These are phyloP conservation scores for Rhopalosiphum nymphaeae DNA, from an alignment of 2,888 invertebrate species.

Conservation along the genomic window DNA sequence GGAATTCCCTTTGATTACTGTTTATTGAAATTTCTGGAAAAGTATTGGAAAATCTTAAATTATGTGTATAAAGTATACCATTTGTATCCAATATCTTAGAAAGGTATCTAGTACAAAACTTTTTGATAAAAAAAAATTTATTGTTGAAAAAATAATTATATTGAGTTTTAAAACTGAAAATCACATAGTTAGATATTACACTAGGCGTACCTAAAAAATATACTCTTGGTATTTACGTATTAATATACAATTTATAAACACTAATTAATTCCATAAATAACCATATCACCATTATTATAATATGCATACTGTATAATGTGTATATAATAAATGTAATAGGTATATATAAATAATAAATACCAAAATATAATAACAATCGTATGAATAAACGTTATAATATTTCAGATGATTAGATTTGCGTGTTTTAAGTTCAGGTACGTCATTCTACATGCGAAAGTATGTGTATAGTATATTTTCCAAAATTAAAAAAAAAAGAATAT, in stretches of 20 bases:
- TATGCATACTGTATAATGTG: neutral
- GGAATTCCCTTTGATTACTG: neutral
- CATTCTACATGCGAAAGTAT: neutral
- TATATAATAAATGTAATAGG: neutral
- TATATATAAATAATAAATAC: neutral
- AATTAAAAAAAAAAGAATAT: slow-evolving; percentile 19
- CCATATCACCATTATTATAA: neutral
- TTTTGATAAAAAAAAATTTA: neutral
- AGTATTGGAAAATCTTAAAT: neutral
- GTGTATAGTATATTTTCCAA: neutral
- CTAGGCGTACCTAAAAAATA: neutral
- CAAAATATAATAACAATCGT: neutral
- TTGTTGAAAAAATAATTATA: neutral
- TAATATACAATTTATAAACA: neutral
- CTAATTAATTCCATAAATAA: neutral
- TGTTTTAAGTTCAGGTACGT: neutral
- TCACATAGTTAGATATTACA: neutral
- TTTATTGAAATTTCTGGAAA: neutral
- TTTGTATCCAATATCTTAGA: neutral
- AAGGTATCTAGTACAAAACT: neutral
- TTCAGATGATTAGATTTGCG: slow-evolving; percentile 17
- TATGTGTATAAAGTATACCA: neutral
- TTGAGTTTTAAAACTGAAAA: neutral
- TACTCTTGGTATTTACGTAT: neutral
- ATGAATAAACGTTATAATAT: slow-evolving; percentile 28